Conservation (phyloP, 2,888 invertebrate species). For the Crioceris asparagi region DNA sequence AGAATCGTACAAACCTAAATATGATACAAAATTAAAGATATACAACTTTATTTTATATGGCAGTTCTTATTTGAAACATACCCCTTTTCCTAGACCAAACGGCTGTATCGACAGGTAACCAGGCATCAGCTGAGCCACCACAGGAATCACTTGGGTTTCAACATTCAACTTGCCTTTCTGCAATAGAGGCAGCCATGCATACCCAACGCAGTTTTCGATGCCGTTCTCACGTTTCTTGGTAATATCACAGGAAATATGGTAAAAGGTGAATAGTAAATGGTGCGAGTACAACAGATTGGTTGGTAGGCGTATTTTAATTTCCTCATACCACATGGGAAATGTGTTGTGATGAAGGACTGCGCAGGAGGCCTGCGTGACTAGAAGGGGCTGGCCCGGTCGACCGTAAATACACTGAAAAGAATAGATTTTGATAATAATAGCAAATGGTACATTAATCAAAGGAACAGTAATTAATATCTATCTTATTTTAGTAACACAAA, state of each 20-base stretch:
- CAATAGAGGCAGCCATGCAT: constrained; percentile 85
- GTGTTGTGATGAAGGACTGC: constrained; percentile 84
- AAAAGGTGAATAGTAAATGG: constrained; percentile 90
- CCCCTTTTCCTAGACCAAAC: constrained; percentile 83
- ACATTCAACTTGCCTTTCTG: constrained; percentile 74
- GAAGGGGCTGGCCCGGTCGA: constrained; percentile 50
- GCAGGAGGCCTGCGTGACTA: constrained; percentile 61
- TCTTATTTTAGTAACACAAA: no score
- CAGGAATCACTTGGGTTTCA: constrained; percentile 72
- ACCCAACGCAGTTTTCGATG: constrained; percentile 80
- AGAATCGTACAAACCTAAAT: no score
- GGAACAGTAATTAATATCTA: no score
- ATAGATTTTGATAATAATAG: no score
- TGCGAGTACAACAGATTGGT: constrained; percentile 74
- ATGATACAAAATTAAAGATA: no score
- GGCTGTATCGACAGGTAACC: constrained; percentile 86
- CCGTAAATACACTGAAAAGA: constrained; percentile 60
- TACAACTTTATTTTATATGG: no score
- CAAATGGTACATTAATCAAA: no score
- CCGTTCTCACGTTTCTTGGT: constrained; percentile 63
- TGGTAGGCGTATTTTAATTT: constrained; percentile 85
- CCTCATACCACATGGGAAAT: constrained; percentile 84
- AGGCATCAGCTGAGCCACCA: constrained; percentile 78
- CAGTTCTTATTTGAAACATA: constrained; percentile 36
- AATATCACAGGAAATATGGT: constrained; percentile 89